phyloP scores from a whole-genome alignment of 2,888 invertebrate genomes.

The Callyntrura sp. region DNA sequence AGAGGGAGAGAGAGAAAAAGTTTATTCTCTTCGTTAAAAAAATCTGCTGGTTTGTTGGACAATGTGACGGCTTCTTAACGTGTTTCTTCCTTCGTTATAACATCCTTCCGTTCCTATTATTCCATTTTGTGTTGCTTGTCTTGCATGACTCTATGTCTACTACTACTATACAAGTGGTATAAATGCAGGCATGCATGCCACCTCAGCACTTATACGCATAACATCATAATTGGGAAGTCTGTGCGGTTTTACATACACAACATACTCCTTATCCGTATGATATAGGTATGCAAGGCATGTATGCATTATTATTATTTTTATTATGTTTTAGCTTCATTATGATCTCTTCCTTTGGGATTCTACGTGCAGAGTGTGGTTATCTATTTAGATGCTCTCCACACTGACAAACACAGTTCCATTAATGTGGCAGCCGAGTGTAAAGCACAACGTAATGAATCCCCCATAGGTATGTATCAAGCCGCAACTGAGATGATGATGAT shows the following conservation, averaged over 20 bases:
- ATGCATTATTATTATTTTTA: constrained; percentile 29
- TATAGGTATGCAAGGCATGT: not conserved
- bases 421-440: constrained; percentile 64
- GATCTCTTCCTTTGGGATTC: constrained; percentile 55
- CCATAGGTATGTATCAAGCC: constrained; percentile 36
- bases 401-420: constrained; percentile 55
- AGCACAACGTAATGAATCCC: constrained; percentile 1
- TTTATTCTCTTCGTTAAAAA: constrained; percentile 27
- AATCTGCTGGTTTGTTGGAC: constrained; percentile 69
- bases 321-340: constrained; percentile 23
- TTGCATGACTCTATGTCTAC: constrained; percentile 26
- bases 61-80: constrained; percentile 73
- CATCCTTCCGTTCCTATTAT: constrained; percentile 38
- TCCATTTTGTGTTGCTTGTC: constrained; percentile 16
- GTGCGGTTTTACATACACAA: constrained; percentile 63
- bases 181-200: constrained; percentile 58
- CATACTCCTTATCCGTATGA: not conserved
- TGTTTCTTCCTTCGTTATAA: constrained; percentile 47
- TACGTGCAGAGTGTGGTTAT: constrained; percentile 30
- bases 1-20: not conserved
- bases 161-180: constrained; percentile 10
- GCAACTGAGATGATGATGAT: not conserved
- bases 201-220: constrained; percentile 66
- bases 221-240: constrained; percentile 73
- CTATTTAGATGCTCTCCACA: constrained; percentile 63